Evolutionary conservation across 2,888 invertebrate species (phyloP), one percentile per base, ranked within the genome.

Genomic region (Campopleginae sp.): DNA sequence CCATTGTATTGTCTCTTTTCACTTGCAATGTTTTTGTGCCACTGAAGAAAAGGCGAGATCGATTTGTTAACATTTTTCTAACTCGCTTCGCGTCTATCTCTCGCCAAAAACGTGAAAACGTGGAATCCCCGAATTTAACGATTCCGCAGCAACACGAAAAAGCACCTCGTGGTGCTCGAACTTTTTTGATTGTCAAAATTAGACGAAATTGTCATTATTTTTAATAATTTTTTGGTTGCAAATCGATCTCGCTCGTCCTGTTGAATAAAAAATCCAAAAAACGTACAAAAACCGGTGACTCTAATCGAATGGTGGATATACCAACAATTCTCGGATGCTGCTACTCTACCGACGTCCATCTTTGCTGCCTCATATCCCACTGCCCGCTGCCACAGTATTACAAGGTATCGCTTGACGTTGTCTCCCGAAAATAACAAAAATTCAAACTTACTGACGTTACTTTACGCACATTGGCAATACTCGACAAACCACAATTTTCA

Each of bases 351-450:
- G 76, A 81, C 70, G 77, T 84, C 84, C 79, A 66, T 85, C 83
- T 82, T 80, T 82, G 87, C 87, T 71, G 88, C 85, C 84, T 86
- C 87, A 82, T 86, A 85, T 85, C 80, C 86, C 61, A 86, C 76
- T 88, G 87, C 72, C 86, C 65, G 85, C 79, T 88, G 88, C 85
- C 74, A 84, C 91, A 91, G 91, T 91, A 89, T 88, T 86, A 88
- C 87, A 91, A 92, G 92, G 92, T 92, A 92, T 86, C 88, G 89
- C 77, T 87, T 81, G 82, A 82, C 81, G 71, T 80, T 72, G 72
- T 84, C 63, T 71, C 77, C 54, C 27, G 2, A 58, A 58, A 58
- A 58, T 27, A 58, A 61, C 75, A 66, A 76, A n/a, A 70, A 61
- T 76, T 14, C 58, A 83, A 42, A 42, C 54, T 70, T 23, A 71